These are phyloP conservation scores for Denticeps clupeoides DNA, from an alignment of 2,797 vertebrate genomes.

Conservation along the genomic window DNA sequence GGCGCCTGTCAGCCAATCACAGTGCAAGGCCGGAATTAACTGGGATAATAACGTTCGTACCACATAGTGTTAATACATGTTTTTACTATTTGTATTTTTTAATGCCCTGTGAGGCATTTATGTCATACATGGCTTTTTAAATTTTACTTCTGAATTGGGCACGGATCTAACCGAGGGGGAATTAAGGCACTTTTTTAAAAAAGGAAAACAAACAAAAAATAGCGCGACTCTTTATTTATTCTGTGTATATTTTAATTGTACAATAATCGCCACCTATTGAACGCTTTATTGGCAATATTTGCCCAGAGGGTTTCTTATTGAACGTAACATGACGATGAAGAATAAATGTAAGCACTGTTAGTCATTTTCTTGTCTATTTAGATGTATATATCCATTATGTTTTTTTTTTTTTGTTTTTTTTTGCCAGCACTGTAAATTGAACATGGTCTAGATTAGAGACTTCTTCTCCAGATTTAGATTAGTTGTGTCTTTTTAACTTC, in stretches of 20 bases:
- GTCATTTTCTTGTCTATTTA: slow-evolving; percentile 51
- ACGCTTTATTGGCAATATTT: slow-evolving; percentile 97
- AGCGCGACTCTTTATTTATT: slow-evolving; percentile 93
- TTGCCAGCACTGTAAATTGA: slow-evolving; percentile 86
- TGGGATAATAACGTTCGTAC: too few species aligned
- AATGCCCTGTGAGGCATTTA: too few species aligned
- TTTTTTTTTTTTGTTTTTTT: too few species aligned
- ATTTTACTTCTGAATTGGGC: slow-evolving; percentile 33
- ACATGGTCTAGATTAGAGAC: slow-evolving; percentile 59
- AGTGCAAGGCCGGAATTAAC: too few species aligned
- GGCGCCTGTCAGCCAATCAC: slow-evolving; percentile 7
- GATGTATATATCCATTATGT: slow-evolving; percentile 48
- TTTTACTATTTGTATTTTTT: slow-evolving; percentile 33
- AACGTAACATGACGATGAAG: slow-evolving; percentile 57
- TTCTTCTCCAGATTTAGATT: slow-evolving; percentile 40
- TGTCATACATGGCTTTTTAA: slow-evolving; percentile 39
- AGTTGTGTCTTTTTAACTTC: slow-evolving; percentile 43
- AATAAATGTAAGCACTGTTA: slow-evolving; percentile 64
- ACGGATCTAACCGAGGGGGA: slow-evolving; percentile 50
- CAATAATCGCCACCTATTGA: slow-evolving; percentile 67
- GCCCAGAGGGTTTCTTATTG: slow-evolving; percentile 69
- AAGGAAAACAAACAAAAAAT: slow-evolving; percentile 73
- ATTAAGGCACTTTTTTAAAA: slow-evolving; percentile 97
- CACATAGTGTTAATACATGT: neutral
- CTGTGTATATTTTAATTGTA: slow-evolving; percentile 71